phyloP scores from a whole-genome alignment of 30 jellyfish, hydroid and myxozoan species.

The Mastigias papua region DNA sequence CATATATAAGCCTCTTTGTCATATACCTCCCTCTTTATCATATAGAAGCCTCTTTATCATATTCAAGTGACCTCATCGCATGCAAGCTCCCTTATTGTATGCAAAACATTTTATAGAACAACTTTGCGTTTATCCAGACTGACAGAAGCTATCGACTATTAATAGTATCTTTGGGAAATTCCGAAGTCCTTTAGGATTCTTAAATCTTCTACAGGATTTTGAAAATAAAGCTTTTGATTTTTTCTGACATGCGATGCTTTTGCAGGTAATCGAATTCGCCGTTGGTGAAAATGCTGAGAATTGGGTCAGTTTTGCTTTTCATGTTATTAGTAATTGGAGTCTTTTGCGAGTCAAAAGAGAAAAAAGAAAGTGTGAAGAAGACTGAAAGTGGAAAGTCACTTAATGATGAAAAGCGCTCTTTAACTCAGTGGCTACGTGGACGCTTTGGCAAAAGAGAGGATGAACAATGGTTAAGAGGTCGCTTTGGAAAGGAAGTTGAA shows the following conservation, averaged over 20 bases:
- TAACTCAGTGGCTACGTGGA: constrained; percentile 71
- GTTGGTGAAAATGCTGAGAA: constrained; percentile 24
- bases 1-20: too few species aligned
- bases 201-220: too few species aligned
- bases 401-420: constrained; percentile 51
- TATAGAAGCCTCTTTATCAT: too few species aligned
- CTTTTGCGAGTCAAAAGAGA: constrained; percentile 42
- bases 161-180: too few species aligned
- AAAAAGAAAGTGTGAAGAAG: background rate
- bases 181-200: too few species aligned
- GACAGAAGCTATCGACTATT: too few species aligned
- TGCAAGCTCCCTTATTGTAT: too few species aligned
- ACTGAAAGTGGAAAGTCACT: constrained; percentile 12
- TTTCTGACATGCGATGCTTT: background rate
- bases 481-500: constrained; percentile 71
- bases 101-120: too few species aligned
- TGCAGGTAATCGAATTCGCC: background rate
- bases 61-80: too few species aligned
- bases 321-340: constrained; percentile 14
- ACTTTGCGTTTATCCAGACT: too few species aligned
- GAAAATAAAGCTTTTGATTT: background rate
- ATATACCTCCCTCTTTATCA: too few species aligned
- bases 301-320: constrained; percentile 28
- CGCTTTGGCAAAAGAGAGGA: constrained; percentile 49
- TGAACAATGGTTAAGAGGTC: constrained; percentile 77